These are phyloP conservation scores for Oryzias woworae DNA, from an alignment of 2,113 vertebrate genomes.

Conservation along the genomic window DNA sequence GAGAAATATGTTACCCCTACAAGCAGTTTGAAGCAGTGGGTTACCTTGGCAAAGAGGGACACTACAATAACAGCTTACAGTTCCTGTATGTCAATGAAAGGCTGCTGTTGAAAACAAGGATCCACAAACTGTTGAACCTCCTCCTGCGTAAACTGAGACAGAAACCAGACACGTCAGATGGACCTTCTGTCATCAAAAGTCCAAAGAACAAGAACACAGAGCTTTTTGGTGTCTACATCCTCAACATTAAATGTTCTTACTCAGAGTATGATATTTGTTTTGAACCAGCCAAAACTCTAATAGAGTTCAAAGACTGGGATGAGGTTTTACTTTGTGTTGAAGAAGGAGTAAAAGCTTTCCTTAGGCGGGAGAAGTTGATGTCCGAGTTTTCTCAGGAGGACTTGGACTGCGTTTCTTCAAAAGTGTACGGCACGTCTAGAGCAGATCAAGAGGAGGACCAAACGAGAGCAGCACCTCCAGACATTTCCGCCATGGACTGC, in stretches of 20 bases:
- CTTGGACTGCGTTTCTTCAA: slow-evolving; percentile 71
- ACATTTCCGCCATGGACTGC: slow-evolving; percentile 66
- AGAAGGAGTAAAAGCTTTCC: slow-evolving; percentile 86
- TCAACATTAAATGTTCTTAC: slow-evolving; percentile 86
- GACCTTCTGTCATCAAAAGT: slow-evolving; percentile 67
- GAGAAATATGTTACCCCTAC: slow-evolving; percentile 79
- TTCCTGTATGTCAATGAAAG: slow-evolving; percentile 91
- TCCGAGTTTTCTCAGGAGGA: slow-evolving; percentile 80
- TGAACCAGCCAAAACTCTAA: slow-evolving; percentile 91
- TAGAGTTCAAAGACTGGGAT: slow-evolving; percentile 95
- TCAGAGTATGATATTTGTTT: slow-evolving; percentile 91
- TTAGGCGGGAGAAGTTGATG: slow-evolving; percentile 85
- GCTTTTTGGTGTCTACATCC: slow-evolving; percentile 83
- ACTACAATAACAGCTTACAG: slow-evolving; percentile 92
- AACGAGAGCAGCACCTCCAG: slow-evolving; percentile 44
- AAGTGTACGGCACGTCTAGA: slow-evolving; percentile 48
- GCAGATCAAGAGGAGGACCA: slow-evolving; percentile 28
- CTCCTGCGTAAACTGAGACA: slow-evolving; percentile 85
- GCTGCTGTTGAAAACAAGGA: slow-evolving; percentile 88
- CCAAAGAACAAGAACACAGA: slow-evolving; percentile 81
- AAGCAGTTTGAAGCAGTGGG: slow-evolving; percentile 84
- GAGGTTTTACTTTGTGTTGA: slow-evolving; percentile 83
- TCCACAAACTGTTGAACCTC: slow-evolving; percentile 90
- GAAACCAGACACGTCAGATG: slow-evolving; percentile 67
- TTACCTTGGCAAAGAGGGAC: slow-evolving; percentile 86